Percentiles rank a stretch among this genome's conserved stretches.
phyloP scores from a whole-genome alignment of 2,888 invertebrate species.

The Stenotaenia linearis region DNA sequence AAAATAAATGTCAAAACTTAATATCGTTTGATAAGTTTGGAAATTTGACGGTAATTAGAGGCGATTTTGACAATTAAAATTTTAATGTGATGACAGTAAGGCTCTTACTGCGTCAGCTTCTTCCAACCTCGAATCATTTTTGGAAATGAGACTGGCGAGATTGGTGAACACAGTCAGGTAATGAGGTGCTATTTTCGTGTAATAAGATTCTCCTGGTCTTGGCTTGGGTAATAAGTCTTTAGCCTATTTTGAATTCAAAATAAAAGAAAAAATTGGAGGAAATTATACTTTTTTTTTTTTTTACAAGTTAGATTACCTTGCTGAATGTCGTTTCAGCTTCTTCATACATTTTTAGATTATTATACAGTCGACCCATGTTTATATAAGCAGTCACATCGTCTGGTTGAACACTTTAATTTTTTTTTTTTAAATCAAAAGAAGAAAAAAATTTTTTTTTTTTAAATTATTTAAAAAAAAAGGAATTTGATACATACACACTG shows the following conservation, averaged over 20 bases:
- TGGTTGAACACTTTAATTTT: slow-evolving; percentile 67
- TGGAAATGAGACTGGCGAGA: slow-evolving; percentile 87
- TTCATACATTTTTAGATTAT: slow-evolving; percentile 76
- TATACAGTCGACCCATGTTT: slow-evolving; percentile 91
- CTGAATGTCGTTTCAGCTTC: slow-evolving; percentile 91
- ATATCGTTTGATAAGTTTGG: not conserved
- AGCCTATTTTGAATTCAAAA: slow-evolving; percentile 53
- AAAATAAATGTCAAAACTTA: not conserved
- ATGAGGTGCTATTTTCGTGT: slow-evolving; percentile 90
- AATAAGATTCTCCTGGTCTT: slow-evolving; percentile 89
- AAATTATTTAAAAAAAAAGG: not conserved
- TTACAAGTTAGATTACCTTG: slow-evolving; percentile 52
- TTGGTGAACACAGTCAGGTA: slow-evolving; percentile 94
- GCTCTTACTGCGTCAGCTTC: slow-evolving; percentile 73
- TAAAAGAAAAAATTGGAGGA: not conserved
- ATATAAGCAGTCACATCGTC: slow-evolving; percentile 97
- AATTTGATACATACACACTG: not conserved
- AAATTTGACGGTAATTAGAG: not conserved
- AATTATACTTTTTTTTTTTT: not conserved
- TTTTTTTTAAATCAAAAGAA: not conserved
- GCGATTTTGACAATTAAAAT: not conserved
- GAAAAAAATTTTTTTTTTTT: not conserved
- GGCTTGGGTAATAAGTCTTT: slow-evolving; percentile 84
- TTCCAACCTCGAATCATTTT: slow-evolving; percentile 81
- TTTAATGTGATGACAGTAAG: slow-evolving; percentile 10